A percentile compares a stretch with the other conserved stretches of the same genome.
Conservation (phyloP, 2,888 invertebrate genomes). For the Dolichomitus sp. region DNA sequence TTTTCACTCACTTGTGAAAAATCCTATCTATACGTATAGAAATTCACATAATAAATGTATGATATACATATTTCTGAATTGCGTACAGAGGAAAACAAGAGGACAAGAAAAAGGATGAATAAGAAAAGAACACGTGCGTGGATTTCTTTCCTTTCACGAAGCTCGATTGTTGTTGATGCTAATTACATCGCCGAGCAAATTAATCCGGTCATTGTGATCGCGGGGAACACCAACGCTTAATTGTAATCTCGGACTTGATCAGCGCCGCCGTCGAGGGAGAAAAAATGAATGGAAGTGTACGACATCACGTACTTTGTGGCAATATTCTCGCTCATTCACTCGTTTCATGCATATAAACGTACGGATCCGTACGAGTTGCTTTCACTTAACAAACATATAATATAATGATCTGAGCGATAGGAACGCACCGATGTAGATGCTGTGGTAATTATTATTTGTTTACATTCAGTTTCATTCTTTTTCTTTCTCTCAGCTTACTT, state of each 20-base stretch:
- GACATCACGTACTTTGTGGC: conserved; percentile 14
- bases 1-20: too few relatives aligned
- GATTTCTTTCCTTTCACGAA: conserved; percentile 22
- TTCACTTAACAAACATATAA: conserved; percentile 1
- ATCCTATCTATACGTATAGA: too few relatives aligned
- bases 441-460: too few relatives aligned
- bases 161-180: conserved; percentile 55
- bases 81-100: neutral
- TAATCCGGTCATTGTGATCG: conserved; percentile 65
- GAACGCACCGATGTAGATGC: too few relatives aligned
- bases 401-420: neutral
- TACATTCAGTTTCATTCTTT: too few relatives aligned
- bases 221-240: conserved; percentile 42
- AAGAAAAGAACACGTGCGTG: conserved; percentile 2
- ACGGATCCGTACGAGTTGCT: neutral
- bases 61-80: neutral
- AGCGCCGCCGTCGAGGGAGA: conserved; percentile 20
- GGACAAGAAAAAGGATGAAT: neutral
- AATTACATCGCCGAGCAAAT: conserved; percentile 63
- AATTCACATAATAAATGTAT: too few relatives aligned
- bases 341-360: neutral
- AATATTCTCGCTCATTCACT: conserved; percentile 2
- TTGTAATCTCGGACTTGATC: conserved; percentile 55
- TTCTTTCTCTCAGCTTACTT: too few relatives aligned
- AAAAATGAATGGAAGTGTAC: conserved; percentile 26